These are phyloP conservation scores for Dendrophyllia cribrosa DNA, from an alignment of 64 coral and sea anemone genomes.

Conservation along the genomic window DNA sequence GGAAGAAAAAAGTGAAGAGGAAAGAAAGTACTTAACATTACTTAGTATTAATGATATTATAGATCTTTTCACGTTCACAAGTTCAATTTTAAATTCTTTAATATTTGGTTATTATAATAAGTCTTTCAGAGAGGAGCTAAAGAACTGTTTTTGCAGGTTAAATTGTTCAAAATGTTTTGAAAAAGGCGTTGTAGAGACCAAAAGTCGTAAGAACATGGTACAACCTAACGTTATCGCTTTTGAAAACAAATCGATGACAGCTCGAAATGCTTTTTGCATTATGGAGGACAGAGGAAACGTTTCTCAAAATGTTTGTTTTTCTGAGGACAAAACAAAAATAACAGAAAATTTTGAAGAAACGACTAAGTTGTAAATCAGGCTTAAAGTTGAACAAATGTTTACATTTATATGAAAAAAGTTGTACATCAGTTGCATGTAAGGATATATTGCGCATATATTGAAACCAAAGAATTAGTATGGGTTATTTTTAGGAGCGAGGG, in stretches of 20 bases:
- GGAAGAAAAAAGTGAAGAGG: neutral
- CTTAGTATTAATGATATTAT: neutral
- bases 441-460: no score
- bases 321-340: neutral
- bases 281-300: neutral
- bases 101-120: constrained; percentile 23
- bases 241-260: neutral
- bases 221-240: neutral
- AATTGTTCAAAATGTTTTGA: neutral
- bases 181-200: neutral
- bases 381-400: neutral
- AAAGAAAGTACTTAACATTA: neutral
- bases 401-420: neutral
- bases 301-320: neutral
- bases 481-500: no score
- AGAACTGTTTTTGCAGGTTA: neutral
- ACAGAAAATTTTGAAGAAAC: neutral
- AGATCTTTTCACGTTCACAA: neutral
- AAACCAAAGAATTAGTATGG: no score
- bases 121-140: constrained; percentile 14
- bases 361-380: neutral
- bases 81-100: constrained; percentile 6
- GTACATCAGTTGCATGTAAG: neutral
- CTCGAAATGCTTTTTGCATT: neutral
- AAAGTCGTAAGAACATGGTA: neutral